phyloP scores from a whole-genome alignment of 2,797 vertebrate genomes.

The Salarias fasciatus region DNA sequence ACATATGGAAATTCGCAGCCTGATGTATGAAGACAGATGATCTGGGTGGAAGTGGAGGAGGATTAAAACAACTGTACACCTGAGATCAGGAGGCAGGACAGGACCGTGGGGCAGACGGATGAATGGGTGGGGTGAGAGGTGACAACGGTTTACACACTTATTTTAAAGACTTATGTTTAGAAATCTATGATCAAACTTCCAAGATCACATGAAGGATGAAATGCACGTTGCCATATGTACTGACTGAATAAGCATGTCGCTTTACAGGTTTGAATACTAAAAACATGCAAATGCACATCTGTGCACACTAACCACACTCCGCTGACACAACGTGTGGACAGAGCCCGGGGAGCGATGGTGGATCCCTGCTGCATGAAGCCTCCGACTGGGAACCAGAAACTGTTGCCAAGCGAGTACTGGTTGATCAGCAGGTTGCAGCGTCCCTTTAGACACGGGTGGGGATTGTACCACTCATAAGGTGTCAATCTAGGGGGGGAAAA shows the following conservation, averaged over 20 bases:
- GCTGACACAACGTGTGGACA: conserved; percentile 97
- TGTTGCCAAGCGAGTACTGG: conserved; percentile 98
- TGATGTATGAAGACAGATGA: conserved; percentile 47
- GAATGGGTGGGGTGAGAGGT: conserved; percentile 31
- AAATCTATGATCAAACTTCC: conserved; percentile 21
- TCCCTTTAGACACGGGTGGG: conserved; percentile 94
- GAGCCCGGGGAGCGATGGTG: conserved; percentile 93
- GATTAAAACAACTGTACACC: conserved; percentile 51
- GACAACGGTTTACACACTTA: conserved; percentile 18
- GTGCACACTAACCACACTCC: conserved; percentile 93
- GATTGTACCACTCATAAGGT: conserved; percentile 99
- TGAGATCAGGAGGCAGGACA: conserved; percentile 40
- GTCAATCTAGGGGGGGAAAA: conserved; percentile 85
- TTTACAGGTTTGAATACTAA: conserved; percentile 11
- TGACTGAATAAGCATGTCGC: neutral
- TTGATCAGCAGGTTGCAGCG: conserved; percentile 95
- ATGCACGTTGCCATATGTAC: neutral
- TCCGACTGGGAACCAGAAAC: conserved; percentile 98
- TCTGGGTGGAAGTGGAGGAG: conserved; percentile 28
- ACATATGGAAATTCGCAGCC: conserved; percentile 44
- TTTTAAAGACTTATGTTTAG: conserved; percentile 2
- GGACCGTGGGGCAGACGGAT: conserved; percentile 38
- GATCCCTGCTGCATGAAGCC: conserved; percentile 99
- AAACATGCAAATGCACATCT: conserved; percentile 9
- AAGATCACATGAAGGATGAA: conserved; percentile 26